These are phyloP conservation scores for Alouatta palliata DNA, from an alignment of 2,113 vertebrate genomes.

Conservation along the genomic window DNA sequence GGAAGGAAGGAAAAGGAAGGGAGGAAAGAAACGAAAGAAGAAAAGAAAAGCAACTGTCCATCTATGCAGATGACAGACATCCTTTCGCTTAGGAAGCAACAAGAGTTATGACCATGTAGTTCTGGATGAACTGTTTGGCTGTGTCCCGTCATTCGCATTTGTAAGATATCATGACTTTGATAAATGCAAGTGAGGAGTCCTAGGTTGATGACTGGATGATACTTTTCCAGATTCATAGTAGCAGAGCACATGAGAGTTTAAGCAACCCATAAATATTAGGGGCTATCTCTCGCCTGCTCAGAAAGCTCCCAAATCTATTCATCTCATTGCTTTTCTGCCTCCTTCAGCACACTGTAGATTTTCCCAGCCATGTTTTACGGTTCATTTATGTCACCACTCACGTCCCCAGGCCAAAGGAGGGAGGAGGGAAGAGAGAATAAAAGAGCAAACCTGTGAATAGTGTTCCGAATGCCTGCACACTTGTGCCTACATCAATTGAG, in stretches of 20 bases:
- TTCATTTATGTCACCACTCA: slow-evolving; percentile 32
- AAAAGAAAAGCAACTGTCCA: not conserved
- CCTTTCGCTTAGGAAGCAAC: not conserved
- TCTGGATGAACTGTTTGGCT: slow-evolving; percentile 22
- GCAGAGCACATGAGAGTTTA: slow-evolving; percentile 61
- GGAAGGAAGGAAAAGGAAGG: not conserved
- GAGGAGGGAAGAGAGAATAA: not conserved
- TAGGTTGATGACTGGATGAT: slow-evolving; percentile 54
- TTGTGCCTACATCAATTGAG: not conserved
- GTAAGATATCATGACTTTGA: slow-evolving; percentile 58
- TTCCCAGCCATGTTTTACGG: slow-evolving; percentile 11
- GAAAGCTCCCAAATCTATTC: slow-evolving; percentile 65
- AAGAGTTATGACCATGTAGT: not conserved
- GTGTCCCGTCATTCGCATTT: not conserved
- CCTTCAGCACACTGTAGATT: slow-evolving; percentile 13
- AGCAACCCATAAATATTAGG: slow-evolving; percentile 74
- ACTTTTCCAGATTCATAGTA: slow-evolving; percentile 53
- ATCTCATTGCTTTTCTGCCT: slow-evolving; percentile 64
- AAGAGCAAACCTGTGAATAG: not conserved
- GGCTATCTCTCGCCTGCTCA: slow-evolving; percentile 50
- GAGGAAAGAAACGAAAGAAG: too few species aligned
- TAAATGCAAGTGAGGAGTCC: not conserved
- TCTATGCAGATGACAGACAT: not conserved
- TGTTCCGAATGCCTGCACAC: not conserved
- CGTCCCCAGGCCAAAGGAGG: not conserved